A percentile compares a stretch with the other conserved stretches of the same genome.
Evolutionary conservation across 2,797 vertebrate species (phyloP).

Genomic region (Lemur catta): DNA sequence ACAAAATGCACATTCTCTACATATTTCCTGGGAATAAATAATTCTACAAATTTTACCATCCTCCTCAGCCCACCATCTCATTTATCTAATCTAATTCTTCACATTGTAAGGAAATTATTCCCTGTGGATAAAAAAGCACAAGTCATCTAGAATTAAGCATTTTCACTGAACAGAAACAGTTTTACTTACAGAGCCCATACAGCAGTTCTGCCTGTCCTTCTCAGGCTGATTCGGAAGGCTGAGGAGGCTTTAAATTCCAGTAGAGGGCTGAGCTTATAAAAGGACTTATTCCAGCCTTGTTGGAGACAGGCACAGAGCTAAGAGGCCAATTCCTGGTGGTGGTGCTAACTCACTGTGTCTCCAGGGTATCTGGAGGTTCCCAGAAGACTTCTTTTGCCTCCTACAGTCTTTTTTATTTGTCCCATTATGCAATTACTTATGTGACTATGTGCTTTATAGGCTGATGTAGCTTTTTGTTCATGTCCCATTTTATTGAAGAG

Average conservation of each 20-base stretch:
- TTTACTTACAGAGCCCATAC: conserved; percentile 67
- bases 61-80: not conserved
- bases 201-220: not conserved
- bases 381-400: conserved; percentile 53
- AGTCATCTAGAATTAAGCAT: not conserved
- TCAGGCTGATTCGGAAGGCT: not conserved
- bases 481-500: conserved; percentile 29
- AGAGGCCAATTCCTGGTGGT: not conserved
- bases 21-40: conserved; percentile 20
- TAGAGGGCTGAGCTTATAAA: not conserved
- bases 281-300: not conserved
- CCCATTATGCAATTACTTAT: conserved; percentile 36
- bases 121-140: not conserved
- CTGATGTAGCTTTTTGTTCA: not conserved
- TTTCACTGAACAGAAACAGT: not conserved
- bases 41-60: not conserved
- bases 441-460: conserved; percentile 29
- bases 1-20: not conserved
- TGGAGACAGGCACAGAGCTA: not conserved
- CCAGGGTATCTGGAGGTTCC: conserved; percentile 39
- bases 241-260: conserved; percentile 20
- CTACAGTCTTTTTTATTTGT: conserved; percentile 58
- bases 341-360: conserved; percentile 46
- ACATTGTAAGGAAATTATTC: not conserved
- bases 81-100: not conserved